These are phyloP conservation scores for Panopea generosa DNA, from an alignment of 2,888 invertebrate genomes.

Conservation along the genomic window DNA sequence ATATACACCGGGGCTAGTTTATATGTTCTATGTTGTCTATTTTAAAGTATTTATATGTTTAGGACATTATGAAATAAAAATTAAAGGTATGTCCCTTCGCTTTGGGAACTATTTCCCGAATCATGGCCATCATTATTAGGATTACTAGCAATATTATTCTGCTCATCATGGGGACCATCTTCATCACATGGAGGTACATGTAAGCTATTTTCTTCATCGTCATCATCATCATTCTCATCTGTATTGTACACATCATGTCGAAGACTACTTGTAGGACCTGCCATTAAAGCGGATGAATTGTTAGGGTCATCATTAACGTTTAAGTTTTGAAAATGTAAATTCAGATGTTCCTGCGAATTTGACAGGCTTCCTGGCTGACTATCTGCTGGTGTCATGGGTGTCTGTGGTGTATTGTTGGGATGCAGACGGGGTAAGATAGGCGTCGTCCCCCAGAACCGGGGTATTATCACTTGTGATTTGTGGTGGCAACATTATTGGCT, in stretches of 20 bases:
- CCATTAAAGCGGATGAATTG: no score
- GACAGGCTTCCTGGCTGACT: constrained; percentile 74
- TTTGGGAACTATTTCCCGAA: no score
- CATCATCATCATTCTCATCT: constrained; percentile 14
- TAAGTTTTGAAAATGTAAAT: constrained; percentile 72
- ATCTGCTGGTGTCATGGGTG: constrained; percentile 77
- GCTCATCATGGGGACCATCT: no score
- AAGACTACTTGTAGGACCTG: neutral
- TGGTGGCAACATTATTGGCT: constrained; percentile 21
- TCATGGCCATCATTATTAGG: no score
- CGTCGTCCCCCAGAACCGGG: constrained; percentile 42
- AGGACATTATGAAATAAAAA: no score
- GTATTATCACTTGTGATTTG: constrained; percentile 16
- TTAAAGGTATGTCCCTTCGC: no score
- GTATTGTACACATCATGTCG: neutral
- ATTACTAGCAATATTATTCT: no score
- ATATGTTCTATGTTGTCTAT: no score
- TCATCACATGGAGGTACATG: neutral
- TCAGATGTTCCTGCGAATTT: constrained; percentile 75
- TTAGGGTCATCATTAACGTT: no score
- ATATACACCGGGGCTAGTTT: no score
- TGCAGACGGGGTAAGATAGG: constrained; percentile 71
- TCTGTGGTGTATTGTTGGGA: constrained; percentile 78
- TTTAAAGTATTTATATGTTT: no score
- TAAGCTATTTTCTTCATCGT: neutral